Evolutionary conservation across 2,888 invertebrate species (phyloP).

Genomic region (Ornithoptera alexandrae): DNA sequence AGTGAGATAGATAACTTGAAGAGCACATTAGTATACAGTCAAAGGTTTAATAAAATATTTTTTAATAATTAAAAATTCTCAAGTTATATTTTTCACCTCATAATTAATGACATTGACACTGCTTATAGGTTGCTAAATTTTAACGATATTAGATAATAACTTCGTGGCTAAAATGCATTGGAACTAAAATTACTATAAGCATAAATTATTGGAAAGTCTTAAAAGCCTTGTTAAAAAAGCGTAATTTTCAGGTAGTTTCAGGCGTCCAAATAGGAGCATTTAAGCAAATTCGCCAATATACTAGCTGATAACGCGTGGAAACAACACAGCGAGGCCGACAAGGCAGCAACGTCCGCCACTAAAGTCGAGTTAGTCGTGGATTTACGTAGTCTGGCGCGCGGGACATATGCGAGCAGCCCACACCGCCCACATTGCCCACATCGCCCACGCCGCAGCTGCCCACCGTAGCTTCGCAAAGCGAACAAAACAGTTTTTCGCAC

Average conservation of each 20-base stretch:
- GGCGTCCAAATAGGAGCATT: conserved; percentile 15
- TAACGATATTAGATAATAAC: too few species aligned
- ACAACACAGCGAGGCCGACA: conserved; percentile 39
- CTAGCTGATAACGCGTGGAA: conserved; percentile 56
- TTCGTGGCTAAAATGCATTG: too few species aligned
- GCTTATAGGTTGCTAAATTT: too few species aligned
- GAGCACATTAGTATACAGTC: too few species aligned
- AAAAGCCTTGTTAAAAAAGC: background rate
- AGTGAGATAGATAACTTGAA: too few species aligned
- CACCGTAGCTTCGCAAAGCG: conserved; percentile 49
- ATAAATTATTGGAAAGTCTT: background rate
- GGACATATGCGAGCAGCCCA: conserved; percentile 47
- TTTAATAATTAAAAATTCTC: too few species aligned
- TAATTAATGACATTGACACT: too few species aligned
- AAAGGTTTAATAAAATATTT: too few species aligned
- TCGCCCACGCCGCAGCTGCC: conserved; percentile 16
- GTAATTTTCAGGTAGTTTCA: conserved; percentile 9
- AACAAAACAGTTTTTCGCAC: conserved; percentile 66
- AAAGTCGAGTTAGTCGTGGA: conserved; percentile 71
- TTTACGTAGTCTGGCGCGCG: conserved; percentile 62
- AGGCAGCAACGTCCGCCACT: conserved; percentile 41
- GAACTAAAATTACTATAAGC: too few species aligned
- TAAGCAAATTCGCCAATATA: conserved; percentile 31
- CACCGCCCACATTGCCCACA: too few species aligned
- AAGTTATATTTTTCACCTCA: too few species aligned